These are phyloP conservation scores for Sphaerophoria rueppellii DNA, from an alignment of 2,888 invertebrate genomes.

Conservation along the genomic window DNA sequence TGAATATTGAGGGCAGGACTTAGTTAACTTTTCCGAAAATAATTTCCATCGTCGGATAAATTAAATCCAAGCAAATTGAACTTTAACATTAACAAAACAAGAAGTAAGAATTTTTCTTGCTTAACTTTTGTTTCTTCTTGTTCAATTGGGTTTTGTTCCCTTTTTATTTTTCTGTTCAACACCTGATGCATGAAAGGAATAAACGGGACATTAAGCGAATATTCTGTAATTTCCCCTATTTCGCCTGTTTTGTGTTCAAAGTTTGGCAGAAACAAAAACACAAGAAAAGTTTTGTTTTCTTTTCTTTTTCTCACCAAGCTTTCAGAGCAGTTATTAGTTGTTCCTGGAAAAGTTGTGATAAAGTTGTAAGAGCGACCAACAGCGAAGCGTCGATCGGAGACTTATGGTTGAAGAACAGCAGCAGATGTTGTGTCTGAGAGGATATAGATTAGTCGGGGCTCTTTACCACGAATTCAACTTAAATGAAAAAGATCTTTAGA, in stretches of 20 bases:
- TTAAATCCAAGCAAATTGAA: constrained; percentile 36
- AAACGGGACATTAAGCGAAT: constrained; percentile 68
- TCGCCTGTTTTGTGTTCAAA: constrained; percentile 7
- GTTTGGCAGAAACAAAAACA: not conserved
- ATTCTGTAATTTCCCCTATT: constrained; percentile 41
- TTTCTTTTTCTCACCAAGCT: constrained; percentile 11
- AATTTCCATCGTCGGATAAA: not conserved
- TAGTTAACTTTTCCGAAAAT: constrained; percentile 31
- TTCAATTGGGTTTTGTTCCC: not conserved
- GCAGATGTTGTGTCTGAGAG: no score
- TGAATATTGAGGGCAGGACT: not conserved
- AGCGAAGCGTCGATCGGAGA: no score
- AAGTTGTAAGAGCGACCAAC: not conserved
- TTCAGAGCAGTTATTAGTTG: constrained; percentile 58
- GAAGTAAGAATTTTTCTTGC: not conserved
- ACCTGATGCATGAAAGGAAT: constrained; percentile 69
- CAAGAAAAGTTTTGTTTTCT: constrained; percentile 5
- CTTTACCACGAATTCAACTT: no score
- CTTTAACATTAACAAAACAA: constrained; percentile 36
- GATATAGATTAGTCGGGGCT: no score
- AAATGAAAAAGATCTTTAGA: no score
- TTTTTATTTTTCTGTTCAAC: constrained; percentile 33
- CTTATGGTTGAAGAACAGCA: no score
- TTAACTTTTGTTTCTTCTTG: not conserved
- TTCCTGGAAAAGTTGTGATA: constrained; percentile 31